A percentile compares a stretch with the other conserved stretches of the same genome.
Conservation (phyloP, 2,797 vertebrate genomes). For the Periparus ater region DNA sequence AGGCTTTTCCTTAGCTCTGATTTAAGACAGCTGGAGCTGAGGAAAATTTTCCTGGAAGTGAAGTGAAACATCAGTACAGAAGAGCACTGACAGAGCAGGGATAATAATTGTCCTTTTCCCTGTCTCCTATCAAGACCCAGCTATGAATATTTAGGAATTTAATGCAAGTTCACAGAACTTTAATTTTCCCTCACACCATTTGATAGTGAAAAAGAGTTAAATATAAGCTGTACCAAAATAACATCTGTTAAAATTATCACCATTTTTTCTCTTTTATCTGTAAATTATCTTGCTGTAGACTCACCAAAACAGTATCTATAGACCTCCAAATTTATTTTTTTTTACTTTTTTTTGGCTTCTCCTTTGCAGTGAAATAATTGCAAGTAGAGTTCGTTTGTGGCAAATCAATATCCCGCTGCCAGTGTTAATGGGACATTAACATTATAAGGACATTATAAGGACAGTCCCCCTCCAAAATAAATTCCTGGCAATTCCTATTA, state of each 20-base stretch:
- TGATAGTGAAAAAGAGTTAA: background rate
- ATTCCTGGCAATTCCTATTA: background rate
- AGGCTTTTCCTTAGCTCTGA: background rate
- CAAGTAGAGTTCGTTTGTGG: background rate
- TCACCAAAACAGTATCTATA: background rate
- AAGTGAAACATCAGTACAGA: background rate
- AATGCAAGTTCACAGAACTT: background rate
- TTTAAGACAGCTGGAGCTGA: background rate
- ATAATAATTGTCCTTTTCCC: background rate
- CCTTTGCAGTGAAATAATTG: background rate
- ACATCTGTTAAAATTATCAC: background rate
- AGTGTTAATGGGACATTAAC: background rate
- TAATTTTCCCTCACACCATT: fast-evolving
- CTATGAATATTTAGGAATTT: background rate
- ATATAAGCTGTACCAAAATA: background rate
- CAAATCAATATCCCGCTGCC: background rate
- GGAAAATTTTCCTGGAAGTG: background rate
- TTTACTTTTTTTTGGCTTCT: background rate
- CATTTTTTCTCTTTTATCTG: background rate
- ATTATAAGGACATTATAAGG: background rate
- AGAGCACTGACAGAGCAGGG: background rate
- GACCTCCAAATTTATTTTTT: background rate
- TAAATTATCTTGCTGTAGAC: background rate
- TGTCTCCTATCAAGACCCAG: background rate
- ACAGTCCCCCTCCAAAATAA: background rate